These are phyloP conservation scores for Vireo altiloquus DNA, from an alignment of 2,113 vertebrate genomes.

Conservation along the genomic window DNA sequence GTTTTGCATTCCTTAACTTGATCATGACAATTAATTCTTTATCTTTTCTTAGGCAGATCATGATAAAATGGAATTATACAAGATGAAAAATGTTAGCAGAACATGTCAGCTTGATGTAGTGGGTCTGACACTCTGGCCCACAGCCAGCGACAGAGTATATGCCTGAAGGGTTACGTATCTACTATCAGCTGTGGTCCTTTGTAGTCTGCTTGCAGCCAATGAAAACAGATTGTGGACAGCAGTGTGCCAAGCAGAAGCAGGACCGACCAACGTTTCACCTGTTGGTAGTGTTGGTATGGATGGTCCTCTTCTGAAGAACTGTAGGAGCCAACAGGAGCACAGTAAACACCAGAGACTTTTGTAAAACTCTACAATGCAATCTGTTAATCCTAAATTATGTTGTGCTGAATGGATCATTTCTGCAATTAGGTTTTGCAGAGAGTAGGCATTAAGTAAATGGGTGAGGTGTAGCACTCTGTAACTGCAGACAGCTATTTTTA, in stretches of 20 bases:
- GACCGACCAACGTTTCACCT: not conserved
- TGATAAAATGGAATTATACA: not conserved
- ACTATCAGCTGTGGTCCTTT: not conserved
- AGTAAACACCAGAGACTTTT: not conserved
- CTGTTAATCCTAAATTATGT: slow-evolving; percentile 7
- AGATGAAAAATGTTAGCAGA: not conserved
- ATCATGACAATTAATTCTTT: not conserved
- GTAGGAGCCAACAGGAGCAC: not conserved
- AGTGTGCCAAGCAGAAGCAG: not conserved
- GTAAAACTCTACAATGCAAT: not conserved
- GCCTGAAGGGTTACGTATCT: not conserved
- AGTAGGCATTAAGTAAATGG: slow-evolving; percentile 11
- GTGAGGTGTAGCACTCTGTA: not conserved
- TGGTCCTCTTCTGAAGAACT: not conserved
- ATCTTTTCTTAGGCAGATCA: not conserved
- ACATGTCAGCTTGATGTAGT: not conserved
- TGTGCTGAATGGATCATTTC: slow-evolving; percentile 15
- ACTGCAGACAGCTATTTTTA: slow-evolving; percentile 10
- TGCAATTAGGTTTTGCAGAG: slow-evolving; percentile 23
- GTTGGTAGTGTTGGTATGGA: not conserved
- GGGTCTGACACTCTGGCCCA: not conserved
- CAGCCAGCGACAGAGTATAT: not conserved
- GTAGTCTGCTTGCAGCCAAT: not conserved
- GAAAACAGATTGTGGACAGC: not conserved
- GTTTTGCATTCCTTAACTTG: not conserved